Evolutionary conservation across 1,140 invertebrate genomes (phyloP).

Genomic region (Bombus consobrinus): DNA sequence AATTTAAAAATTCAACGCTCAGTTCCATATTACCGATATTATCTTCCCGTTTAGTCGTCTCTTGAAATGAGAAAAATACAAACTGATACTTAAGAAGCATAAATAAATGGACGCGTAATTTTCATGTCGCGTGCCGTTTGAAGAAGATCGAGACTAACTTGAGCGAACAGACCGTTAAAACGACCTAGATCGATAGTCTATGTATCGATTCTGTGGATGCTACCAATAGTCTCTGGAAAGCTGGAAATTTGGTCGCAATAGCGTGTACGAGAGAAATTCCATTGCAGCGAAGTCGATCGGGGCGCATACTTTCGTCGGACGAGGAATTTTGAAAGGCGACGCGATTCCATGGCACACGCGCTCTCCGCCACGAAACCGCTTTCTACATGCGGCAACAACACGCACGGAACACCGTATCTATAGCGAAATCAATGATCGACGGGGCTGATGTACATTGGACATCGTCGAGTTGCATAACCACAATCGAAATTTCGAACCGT

Average conservation of each 20-base stretch:
- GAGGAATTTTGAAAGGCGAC: conserved; percentile 13
- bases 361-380: not conserved
- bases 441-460: conserved; percentile 51
- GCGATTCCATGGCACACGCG: not conserved
- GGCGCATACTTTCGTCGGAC: conserved; percentile 7
- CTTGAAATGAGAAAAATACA: not conserved
- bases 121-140: fast-evolving
- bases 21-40: not conserved
- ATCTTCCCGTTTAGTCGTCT: not conserved
- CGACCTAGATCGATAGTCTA: not conserved
- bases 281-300: not conserved
- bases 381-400: not conserved
- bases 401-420: conserved; percentile 27
- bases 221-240: not conserved
- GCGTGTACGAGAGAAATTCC: not conserved
- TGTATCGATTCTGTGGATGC: not conserved
- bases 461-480: conserved; percentile 62
- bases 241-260: not conserved
- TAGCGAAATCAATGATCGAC: conserved; percentile 55
- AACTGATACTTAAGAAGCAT: not conserved
- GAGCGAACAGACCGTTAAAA: not conserved
- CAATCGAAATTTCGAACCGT: conserved; percentile 65
- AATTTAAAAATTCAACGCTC: not conserved
- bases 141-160: not conserved
- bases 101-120: not conserved